A percentile compares a stretch with the other conserved stretches of the same genome.
These are phyloP conservation scores for Nycticorax nycticorax DNA, from an alignment of 2,113 vertebrate genomes.

Conservation along the genomic window DNA sequence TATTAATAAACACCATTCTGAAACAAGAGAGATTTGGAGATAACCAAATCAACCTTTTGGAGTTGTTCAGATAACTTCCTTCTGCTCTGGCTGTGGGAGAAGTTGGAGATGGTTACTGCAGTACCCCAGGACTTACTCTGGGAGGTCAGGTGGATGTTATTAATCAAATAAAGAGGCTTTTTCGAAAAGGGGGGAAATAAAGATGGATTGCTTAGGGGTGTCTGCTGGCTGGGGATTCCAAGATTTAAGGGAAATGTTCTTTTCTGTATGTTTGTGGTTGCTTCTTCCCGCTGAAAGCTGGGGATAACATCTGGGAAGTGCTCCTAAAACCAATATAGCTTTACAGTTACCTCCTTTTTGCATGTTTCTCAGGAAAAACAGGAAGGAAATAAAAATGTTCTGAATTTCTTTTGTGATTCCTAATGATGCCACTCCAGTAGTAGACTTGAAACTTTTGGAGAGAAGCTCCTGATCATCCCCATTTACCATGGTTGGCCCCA, in stretches of 20 bases:
- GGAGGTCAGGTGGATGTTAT: not conserved
- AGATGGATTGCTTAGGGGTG: not conserved
- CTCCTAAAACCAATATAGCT: not conserved
- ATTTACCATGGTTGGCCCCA: not conserved
- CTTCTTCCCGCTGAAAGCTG: not conserved
- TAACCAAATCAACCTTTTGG: not conserved
- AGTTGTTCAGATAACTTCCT: not conserved
- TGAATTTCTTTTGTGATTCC: not conserved
- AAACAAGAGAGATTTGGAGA: not conserved
- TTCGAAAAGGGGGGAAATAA: not conserved
- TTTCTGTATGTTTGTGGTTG: not conserved
- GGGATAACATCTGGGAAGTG: not conserved
- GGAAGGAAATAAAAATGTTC: not conserved
- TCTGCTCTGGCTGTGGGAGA: not conserved
- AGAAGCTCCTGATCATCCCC: not conserved
- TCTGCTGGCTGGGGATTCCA: not conserved
- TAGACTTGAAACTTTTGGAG: not conserved
- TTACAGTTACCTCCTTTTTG: not conserved
- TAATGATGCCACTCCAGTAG: not conserved
- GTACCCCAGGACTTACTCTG: not conserved
- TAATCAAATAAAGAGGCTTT: not conserved
- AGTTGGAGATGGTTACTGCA: not conserved
- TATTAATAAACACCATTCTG: not conserved
- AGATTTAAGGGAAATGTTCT: not conserved
- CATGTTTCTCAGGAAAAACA: not conserved